Evolutionary conservation across 2,797 vertebrate genomes (phyloP), one percentile per base, ranked within the genome.

Genomic region (Lutjanus argentimaculatus): DNA sequence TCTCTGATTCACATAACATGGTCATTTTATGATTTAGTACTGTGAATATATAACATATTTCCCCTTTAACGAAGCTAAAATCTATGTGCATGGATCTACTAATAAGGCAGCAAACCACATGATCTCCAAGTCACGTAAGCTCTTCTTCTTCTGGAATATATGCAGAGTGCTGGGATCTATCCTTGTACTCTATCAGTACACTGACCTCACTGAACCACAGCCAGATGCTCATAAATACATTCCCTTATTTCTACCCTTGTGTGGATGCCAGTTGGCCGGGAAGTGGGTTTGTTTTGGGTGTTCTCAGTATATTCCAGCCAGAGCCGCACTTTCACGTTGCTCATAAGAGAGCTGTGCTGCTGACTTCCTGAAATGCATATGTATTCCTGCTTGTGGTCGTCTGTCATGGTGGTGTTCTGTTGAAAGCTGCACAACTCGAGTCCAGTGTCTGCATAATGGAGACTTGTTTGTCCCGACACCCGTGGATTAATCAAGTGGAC

Each of bases 261-360:
- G 87, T 87, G 72, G 82, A 86, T 93, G 93, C 95, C 95, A 95
- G 92, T 85, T 93, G 83, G 80, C 85, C 65, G 67, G 85, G 88
- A 91, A 92, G 89, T 86, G 84, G 95, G 95, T 95, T 96, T 95
- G 94, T 95, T 95, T 95, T 95, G 95, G 93, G 93, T 94, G 93
- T 94, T 93, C 90, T 92, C 85, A 42, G 80, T 84, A 84, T 88
- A 88, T 90, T 93, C 86, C 93, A 91, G 80, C 91, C 87, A 89
- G 90, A 86, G 74, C 85, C 55, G 72, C 30, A 70, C 88, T 91
- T 95, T 92, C 80, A 92, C 85, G 14, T 93, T 91, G 87, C 90
- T 93, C 89, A 92, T 85, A 92, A 90, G 93, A 94, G 92, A 86
- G 84, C 91, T 85, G 91, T 81, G 82, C 88, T 81, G 82, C 88